Percentiles rank a stretch among this genome's conserved stretches.
phyloP scores from a whole-genome alignment of 1,140 invertebrate genomes.

The Cotesia glomerata region DNA sequence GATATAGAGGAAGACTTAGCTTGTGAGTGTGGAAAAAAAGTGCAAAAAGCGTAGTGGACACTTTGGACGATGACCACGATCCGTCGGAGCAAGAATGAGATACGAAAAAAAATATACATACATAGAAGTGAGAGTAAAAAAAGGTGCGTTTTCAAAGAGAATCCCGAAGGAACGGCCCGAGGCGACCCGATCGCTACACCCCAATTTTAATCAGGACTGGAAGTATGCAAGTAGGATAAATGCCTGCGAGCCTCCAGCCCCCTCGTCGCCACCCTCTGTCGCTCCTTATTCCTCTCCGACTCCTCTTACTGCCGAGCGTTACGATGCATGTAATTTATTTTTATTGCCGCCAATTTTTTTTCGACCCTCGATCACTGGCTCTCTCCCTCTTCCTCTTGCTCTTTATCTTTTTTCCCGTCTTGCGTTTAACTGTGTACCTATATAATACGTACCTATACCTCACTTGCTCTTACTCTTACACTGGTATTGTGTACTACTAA shows the following conservation, averaged over 20 bases:
- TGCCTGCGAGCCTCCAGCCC: constrained; percentile 45
- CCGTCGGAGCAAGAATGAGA: background rate
- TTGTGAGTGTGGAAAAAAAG: background rate
- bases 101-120: constrained; percentile 6
- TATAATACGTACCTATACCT: background rate
- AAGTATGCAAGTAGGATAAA: constrained; percentile 61
- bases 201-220: constrained; percentile 64
- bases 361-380: constrained; percentile 57
- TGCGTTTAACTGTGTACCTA: no score
- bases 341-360: constrained; percentile 64
- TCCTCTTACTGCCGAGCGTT: constrained; percentile 54
- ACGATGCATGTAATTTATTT: constrained; percentile 66
- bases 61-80: constrained; percentile 1
- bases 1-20: no score
- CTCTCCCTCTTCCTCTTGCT: constrained; percentile 3
- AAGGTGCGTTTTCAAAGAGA: constrained; percentile 14
- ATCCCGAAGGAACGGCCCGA: constrained; percentile 50
- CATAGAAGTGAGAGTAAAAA: constrained; percentile 16
- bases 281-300: constrained; percentile 28
- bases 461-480: background rate
- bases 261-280: constrained; percentile 7
- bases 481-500: constrained; percentile 49
- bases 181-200: constrained; percentile 61
- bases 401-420: constrained; percentile 8
- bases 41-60: constrained; percentile 11